These are phyloP conservation scores for Chloroceryle inda DNA, from an alignment of 2,797 vertebrate genomes.

Conservation along the genomic window DNA sequence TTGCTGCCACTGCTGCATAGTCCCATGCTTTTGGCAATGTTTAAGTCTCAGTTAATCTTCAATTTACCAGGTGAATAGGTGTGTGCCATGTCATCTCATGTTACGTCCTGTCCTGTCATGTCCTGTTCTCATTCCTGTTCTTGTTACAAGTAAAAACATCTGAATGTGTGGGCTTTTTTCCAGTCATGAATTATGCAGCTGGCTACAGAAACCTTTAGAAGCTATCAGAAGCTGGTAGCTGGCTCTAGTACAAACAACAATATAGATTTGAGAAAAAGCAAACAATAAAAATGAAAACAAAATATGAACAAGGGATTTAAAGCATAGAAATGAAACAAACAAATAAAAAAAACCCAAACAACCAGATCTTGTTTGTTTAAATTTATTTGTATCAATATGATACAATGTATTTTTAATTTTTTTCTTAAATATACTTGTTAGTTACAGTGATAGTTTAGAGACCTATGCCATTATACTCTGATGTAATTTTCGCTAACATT, in stretches of 20 bases:
- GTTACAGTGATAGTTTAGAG: not conserved
- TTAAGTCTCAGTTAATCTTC: not conserved
- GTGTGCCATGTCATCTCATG: not conserved
- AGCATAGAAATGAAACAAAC: not conserved
- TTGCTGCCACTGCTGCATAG: not conserved
- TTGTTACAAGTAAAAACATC: not conserved
- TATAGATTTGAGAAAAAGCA: not conserved
- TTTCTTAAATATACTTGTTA: not conserved
- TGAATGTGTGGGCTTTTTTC: not conserved
- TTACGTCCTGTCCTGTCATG: not conserved
- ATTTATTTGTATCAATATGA: not conserved
- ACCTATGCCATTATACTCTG: not conserved
- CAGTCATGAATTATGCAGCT: rapidly evolving
- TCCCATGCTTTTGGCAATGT: not conserved
- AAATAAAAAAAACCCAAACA: too few species aligned
- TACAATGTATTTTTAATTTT: not conserved
- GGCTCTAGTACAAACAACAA: not conserved
- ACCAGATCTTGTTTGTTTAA: too few species aligned
- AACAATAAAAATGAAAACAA: not conserved
- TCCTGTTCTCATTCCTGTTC: not conserved
- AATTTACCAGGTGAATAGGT: not conserved
- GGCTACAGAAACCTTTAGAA: not conserved
- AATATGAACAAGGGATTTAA: not conserved
- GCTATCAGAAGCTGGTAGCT: not conserved
- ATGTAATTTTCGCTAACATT: not conserved